Evolutionary conservation across 1,140 invertebrate genomes (phyloP).

Genomic region (Drosophila auraria): DNA sequence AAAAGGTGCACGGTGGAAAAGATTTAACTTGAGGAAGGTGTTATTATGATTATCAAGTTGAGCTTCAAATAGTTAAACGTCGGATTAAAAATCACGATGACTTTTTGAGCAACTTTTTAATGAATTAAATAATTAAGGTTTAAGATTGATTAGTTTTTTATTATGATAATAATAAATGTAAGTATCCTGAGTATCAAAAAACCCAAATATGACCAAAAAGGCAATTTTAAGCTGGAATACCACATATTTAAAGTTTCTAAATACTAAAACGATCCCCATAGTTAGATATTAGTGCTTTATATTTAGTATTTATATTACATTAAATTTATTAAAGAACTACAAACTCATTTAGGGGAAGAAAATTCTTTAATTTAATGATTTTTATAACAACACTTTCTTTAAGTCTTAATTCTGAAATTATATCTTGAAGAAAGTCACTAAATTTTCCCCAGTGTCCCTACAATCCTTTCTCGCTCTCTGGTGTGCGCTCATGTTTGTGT

Average conservation of each 20-base stretch:
- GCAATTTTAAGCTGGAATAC: neutral
- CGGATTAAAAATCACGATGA: too few species aligned
- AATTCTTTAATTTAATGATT: neutral
- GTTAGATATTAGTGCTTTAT: too few species aligned
- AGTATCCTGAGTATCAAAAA: neutral
- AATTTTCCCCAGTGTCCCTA: neutral
- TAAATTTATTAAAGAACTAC: too few species aligned
- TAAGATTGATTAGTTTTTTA: neutral
- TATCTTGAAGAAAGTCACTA: neutral
- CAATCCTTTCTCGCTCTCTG: slow-evolving; percentile 3
- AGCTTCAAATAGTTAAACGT: neutral
- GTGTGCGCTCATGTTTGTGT: slow-evolving; percentile 1
- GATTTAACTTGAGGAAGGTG: neutral
- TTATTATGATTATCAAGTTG: neutral
- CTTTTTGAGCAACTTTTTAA: neutral
- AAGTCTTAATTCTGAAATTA: neutral
- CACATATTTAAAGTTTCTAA: too few species aligned
- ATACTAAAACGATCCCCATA: too few species aligned
- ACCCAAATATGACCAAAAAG: too few species aligned
- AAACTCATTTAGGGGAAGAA: too few species aligned
- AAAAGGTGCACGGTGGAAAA: slow-evolving; percentile 44
- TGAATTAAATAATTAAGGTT: neutral
- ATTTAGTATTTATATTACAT: too few species aligned
- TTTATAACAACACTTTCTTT: neutral
- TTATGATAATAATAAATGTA: neutral